These are phyloP conservation scores for Agrochola litura DNA, from an alignment of 2,888 invertebrate species.

Conservation along the genomic window DNA sequence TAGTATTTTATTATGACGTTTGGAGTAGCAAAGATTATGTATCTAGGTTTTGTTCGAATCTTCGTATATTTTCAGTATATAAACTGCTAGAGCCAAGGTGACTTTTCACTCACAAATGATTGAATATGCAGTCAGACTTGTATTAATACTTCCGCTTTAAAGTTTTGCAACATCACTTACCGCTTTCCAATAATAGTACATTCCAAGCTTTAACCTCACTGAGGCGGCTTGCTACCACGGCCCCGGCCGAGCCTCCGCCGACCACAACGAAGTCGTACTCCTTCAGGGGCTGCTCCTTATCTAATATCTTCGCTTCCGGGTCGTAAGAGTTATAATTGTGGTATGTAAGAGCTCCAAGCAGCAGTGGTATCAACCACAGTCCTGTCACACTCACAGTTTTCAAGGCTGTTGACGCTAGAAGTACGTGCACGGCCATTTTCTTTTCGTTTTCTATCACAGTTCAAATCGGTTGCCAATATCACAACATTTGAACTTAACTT, in stretches of 20 bases:
- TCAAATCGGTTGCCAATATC: slow-evolving; percentile 61
- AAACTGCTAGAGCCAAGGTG: not conserved
- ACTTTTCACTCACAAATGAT: not conserved
- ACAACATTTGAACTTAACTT: slow-evolving; percentile 70
- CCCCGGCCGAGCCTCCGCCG: slow-evolving; percentile 97
- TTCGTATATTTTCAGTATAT: not conserved
- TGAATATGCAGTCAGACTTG: not conserved
- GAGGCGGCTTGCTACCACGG: slow-evolving; percentile 95
- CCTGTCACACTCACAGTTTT: slow-evolving; percentile 95
- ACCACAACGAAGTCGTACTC: slow-evolving; percentile 96
- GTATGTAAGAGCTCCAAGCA: slow-evolving; percentile 95
- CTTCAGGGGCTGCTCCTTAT: slow-evolving; percentile 92
- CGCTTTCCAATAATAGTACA: slow-evolving; percentile 94
- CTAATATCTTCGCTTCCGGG: slow-evolving; percentile 94
- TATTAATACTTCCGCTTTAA: not conserved
- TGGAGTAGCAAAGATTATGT: not conserved
- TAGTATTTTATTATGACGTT: not conserved
- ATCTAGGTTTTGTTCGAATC: not conserved
- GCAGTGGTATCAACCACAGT: slow-evolving; percentile 95
- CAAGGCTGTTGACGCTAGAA: slow-evolving; percentile 94
- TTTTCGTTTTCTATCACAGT: slow-evolving; percentile 67
- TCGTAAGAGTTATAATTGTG: slow-evolving; percentile 95
- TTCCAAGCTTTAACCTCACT: slow-evolving; percentile 95
- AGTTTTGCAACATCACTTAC: slow-evolving; percentile 71
- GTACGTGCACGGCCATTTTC: slow-evolving; percentile 93